Evolutionary conservation across 2,797 vertebrate genomes (phyloP).

Genomic region (Scomberomorus guttatus): DNA sequence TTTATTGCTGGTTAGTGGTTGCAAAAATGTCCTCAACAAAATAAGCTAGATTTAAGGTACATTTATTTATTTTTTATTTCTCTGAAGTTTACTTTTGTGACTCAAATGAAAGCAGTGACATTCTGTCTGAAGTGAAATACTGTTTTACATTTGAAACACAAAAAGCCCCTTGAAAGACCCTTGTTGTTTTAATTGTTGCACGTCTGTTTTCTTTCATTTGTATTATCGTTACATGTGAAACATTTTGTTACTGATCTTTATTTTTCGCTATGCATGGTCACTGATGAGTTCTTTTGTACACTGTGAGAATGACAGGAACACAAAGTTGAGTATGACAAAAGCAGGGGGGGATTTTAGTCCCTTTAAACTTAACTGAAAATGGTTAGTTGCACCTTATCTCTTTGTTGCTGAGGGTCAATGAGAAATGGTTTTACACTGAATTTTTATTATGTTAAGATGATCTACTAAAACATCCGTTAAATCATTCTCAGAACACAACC

Average conservation of each 20-base stretch:
- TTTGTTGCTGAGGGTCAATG: background rate
- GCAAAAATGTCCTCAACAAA: background rate
- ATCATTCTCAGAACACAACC: background rate
- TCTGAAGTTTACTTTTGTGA: background rate
- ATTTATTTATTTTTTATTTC: background rate
- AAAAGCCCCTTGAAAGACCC: background rate
- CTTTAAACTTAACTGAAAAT: background rate
- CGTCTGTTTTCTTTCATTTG: background rate
- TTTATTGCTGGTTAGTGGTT: constrained; percentile 25
- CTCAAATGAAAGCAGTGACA: background rate
- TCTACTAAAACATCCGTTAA: background rate
- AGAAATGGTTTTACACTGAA: background rate
- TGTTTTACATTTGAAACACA: constrained; percentile 19
- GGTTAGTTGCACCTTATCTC: background rate
- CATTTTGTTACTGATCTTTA: background rate
- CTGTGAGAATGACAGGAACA: background rate
- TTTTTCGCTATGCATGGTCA: background rate
- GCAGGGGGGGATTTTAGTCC: background rate
- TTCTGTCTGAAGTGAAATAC: constrained; percentile 10
- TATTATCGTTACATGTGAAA: constrained; percentile 38
- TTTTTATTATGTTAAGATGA: background rate
- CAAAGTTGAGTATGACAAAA: background rate
- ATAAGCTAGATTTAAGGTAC: background rate
- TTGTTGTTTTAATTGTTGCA: background rate
- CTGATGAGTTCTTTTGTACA: background rate